Evolutionary conservation across 2,888 invertebrate genomes (phyloP), one percentile per base, ranked within the genome.

Genomic region (Pseudococcus viburni): DNA sequence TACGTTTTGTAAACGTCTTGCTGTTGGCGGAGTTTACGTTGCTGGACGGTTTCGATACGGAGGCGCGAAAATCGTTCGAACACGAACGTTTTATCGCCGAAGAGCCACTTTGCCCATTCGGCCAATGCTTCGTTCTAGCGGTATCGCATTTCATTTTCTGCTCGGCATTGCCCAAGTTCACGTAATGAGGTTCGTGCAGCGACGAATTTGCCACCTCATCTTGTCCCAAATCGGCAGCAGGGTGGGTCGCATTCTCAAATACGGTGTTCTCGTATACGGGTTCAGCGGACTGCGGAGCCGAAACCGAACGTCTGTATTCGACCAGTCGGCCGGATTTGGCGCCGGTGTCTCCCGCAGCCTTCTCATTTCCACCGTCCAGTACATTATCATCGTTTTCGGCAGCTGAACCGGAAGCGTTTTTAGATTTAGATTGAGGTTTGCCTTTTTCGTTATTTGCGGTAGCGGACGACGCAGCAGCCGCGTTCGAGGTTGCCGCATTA

Each of bases 261-360:
- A 39, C 17, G 1, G 87, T 80, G n/a, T 87, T 87, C 39, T 87
- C 26, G 55, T 87, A 87, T 0, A 87, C 39, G 7, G 86, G 86
- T 64, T 86, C 86, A n/a, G 86, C n/a, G 17, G 84, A 84, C 15
- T 87, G 87, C 26, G 87, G 87, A 9, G 87, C 87, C n/a, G 87
- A 87, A 17, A 87, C 19, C 19, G 87, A 87, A 33, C 87, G 68
- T 19, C 55, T 87, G 22, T 80, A 87, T 46, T 87, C 87, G 26
- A 22, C 87, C 17, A 17, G 8, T 42, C 42, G 19, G 17, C 9
- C 26, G 11, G 64, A 12, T 48, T 84, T 84, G 33, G 33, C n/a
- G 15, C 59, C 46, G 17, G n/a, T 19, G n/a, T 12, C 11, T 7
- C 0, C 55, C 0, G n/a, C 26, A 19, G 68, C 0, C 26, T 33